Base-by-base conservation (phyloP, 2,113 vertebrate species). In the Dicrurus megarhynchus region DNA sequence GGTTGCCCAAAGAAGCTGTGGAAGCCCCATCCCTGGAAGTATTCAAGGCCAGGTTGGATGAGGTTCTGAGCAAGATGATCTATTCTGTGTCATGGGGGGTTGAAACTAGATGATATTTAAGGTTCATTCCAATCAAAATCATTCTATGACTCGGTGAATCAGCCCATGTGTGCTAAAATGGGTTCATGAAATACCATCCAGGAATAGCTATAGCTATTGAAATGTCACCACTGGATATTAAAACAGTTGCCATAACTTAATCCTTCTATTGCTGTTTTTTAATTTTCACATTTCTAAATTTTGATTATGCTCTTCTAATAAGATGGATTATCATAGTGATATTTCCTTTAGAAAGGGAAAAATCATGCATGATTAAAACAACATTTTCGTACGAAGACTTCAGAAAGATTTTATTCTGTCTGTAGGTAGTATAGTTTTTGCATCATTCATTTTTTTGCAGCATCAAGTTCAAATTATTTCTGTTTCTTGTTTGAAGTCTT, bases 21-120 rank as follows among this genome's bases (percentile, higher is more conserved):
- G 33, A 35, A 33, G 23, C 9, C 23, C 8, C 23, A n/a, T 46
- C 11, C 13, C 6, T 39, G 16, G 16, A 67, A 57, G 13, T 52
- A 28, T 60, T 75, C 53, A 82, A 39, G 23, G 46, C 8, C 19
- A 46, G 19, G 5, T 2, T 46, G 39, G 37, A n/a, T 44, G 23
- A 50, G 17, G 10, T 33, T 50, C 59, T 50, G 22, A 53, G 20
- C 7, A 59, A 67, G 28, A 16, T n/a, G 16, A 17, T 30, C 19
- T 30, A n/a, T 52, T 59, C 19, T 0, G 0, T 56, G 35, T 11
- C 42, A 64, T 19, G 10, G 1, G 14, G 9, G 3, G 2, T 8
- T 49, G 7, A 21, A 64, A 23, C 4, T 42, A 19, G 15, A 7
- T 49, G 23, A 10, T 50, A 30, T 73, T 64, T 32, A 80, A 65